phyloP scores from a whole-genome alignment of 2,888 invertebrate genomes.

The Agonopterix arenella region DNA sequence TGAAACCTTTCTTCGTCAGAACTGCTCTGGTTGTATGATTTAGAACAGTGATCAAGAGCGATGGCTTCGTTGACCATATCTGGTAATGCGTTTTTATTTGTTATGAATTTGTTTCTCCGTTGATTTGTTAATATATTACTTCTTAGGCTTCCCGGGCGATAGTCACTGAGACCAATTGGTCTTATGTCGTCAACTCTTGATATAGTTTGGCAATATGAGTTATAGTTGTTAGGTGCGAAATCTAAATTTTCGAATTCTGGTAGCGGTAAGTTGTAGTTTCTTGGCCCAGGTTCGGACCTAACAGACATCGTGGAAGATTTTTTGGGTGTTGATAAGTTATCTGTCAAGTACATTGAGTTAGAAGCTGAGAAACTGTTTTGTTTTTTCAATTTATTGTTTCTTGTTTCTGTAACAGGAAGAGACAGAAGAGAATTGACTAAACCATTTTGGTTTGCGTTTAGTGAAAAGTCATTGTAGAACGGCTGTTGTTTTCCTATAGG shows the following conservation, averaged over 20 bases:
- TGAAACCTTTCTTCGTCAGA: conserved; percentile 61
- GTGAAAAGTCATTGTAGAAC: conserved; percentile 38
- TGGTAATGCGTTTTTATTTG: conserved; percentile 63
- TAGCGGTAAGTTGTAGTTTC: conserved; percentile 60
- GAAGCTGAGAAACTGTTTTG: conserved; percentile 55
- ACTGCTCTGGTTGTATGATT: conserved; percentile 55
- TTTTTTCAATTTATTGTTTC: conserved; percentile 44
- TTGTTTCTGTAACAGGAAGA: conserved; percentile 39
- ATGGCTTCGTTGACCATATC: conserved; percentile 83
- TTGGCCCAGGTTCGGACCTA: conserved; percentile 57
- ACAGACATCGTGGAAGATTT: conserved; percentile 55
- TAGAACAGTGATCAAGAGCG: conserved; percentile 68
- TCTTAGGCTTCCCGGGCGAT: conserved; percentile 36
- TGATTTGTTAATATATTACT: conserved; percentile 25
- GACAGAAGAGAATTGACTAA: conserved; percentile 53
- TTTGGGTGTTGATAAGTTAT: conserved; percentile 40
- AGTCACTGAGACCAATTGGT: conserved; percentile 43
- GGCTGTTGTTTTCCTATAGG: conserved; percentile 60
- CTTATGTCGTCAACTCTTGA: conserved; percentile 46
- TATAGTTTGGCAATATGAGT: conserved; percentile 44
- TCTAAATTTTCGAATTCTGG: conserved; percentile 48
- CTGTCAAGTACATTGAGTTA: conserved; percentile 35
- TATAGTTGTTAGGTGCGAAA: conserved; percentile 30
- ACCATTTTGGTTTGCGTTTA: conserved; percentile 34
- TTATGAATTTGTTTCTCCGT: conserved; percentile 33